Base-by-base conservation (phyloP, 2,888 invertebrate genomes). In the Zonitis immaculata region DNA sequence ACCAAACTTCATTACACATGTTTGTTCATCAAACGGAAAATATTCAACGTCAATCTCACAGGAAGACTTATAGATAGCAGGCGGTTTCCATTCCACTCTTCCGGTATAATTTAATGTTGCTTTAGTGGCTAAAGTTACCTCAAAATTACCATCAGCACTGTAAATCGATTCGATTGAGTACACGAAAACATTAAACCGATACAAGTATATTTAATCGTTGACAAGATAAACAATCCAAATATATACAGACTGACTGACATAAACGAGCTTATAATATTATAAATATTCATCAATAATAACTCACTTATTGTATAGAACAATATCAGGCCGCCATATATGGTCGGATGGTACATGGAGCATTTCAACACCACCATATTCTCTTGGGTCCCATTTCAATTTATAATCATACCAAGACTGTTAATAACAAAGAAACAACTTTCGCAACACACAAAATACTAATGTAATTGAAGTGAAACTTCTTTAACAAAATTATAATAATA, bases 11-110 rank as follows among this genome's bases (percentile, higher is more conserved):
- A 97, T 93, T 65, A 91, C 85, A 75, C 96, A 97, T 51, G 91
- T 92, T 78, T 96, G 95, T 71, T 95, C 93, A 71, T 96, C 95
- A 72, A 95, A 96, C 0, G 96, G 96, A 75, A 96, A 96, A 77
- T 95, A 96, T 71, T 95, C 92, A 0, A 97, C 96, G 73, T 96
- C 92, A 70, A 96, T 96, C 77, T 91, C 90, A 64, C 91, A 91
- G 0, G 90, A 91, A 1, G 90, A 90, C 76, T 91, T 91, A 77
- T 91, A 91, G 74, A 91, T 95, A 0, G 96, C 96, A 0, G 96
- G 96, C 0, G 96, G 96, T 69, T 94, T 94, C 96, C 96, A 97
- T 62, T 88, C 87, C 32, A 97, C 95, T 73, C 91, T 91, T 0
- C 93, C 93, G 0, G 90, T 91, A 73, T 89, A 89, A 66, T 89